Evolutionary conservation across 53 echinoderm and acorn worm genomes (phyloP), one percentile per base, ranked within the genome.

Genomic region (Echinometra lucunter): DNA sequence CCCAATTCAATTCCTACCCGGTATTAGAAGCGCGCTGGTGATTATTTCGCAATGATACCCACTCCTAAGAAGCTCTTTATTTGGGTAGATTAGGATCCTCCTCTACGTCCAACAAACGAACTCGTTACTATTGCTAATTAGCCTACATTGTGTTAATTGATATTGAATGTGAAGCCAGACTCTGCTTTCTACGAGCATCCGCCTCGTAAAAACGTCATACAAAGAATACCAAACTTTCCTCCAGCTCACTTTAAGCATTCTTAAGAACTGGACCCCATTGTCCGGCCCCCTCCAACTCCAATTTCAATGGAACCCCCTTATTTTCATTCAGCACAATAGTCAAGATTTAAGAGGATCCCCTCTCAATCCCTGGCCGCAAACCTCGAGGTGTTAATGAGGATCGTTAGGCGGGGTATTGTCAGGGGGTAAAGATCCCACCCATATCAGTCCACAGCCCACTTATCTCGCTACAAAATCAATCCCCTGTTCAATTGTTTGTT

Each of bases 401-500:
- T 94, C 94, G 58, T 78, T 74, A 58, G 74, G 30, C n/a, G 4
- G 58, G 37, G 89, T 38, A 89, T 89, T 89, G 82, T 94, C 12
- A 57, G 15, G 37, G 37, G 82, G 28, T 28, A 63, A n/a, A 75
- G 58, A 55, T 92, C 92, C 66, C 85, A 82, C 60, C 94, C 60
- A 63, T 93, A 93, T 83, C 94, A 83, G 21, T 66, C 44, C 85
- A 45, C 37, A 42, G 32, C 7, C 94, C 85, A 94, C 94, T 94
- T 94, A 94, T 58, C 85, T 58, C 27, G 63, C 94, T 82, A 55
- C 85, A 83, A 83, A 83, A 94, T 94, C 94, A 94, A 94, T 94
- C 60, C 74, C 25, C 44, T n/a, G 27, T 37, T 66, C 83, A 63
- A 94, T 94, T 94, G 94, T 94, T 94, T 94, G 94, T 94, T 94